Conservation (phyloP, 2,888 invertebrate species). For the Fragum fragum region DNA sequence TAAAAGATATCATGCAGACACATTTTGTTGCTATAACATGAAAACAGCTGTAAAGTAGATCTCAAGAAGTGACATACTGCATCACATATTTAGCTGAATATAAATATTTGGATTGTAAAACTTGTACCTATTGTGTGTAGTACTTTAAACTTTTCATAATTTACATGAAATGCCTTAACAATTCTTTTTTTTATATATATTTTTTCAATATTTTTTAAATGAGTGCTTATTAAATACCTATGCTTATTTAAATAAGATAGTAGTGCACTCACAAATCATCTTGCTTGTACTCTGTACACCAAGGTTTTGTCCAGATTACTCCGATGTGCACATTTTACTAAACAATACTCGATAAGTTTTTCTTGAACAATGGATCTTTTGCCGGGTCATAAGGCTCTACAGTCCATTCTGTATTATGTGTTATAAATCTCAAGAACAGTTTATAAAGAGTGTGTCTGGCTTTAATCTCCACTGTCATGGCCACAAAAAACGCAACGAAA, state of each 20-base stretch:
- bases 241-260: too few species aligned
- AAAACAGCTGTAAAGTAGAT: too few species aligned
- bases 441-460: constrained; percentile 88
- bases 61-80: too few species aligned
- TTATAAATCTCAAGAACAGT: constrained; percentile 86
- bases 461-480: constrained; percentile 89
- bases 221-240: too few species aligned
- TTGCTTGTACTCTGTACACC: background rate
- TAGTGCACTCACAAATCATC: too few species aligned
- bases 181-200: background rate
- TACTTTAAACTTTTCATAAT: background rate
- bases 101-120: too few species aligned
- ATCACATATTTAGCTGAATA: too few species aligned
- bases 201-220: background rate
- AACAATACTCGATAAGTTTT: constrained; percentile 28
- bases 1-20: too few species aligned
- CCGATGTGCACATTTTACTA: background rate
- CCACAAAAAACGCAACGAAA: constrained; percentile 88
- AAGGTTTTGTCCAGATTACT: background rate
- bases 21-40: too few species aligned
- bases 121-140: too few species aligned
- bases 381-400: constrained; percentile 87
- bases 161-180: background rate
- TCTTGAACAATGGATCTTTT: constrained; percentile 74
- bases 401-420: constrained; percentile 87